A percentile compares a stretch with the other conserved stretches of the same genome.
Evolutionary conservation across 1,140 invertebrate genomes (phyloP).

Genomic region (Centruroides sculpturatus): DNA sequence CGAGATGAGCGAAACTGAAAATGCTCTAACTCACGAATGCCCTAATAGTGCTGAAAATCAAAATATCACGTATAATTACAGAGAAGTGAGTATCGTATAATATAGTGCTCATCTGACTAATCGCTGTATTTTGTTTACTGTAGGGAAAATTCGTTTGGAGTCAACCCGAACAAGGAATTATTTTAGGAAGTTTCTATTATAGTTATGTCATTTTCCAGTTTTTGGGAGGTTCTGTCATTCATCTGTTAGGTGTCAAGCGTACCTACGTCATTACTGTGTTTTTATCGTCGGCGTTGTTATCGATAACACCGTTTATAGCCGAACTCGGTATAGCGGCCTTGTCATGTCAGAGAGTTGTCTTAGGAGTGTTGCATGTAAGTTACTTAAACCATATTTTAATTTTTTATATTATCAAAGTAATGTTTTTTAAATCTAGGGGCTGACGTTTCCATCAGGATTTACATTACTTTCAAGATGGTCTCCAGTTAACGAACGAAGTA

Average conservation of each 20-base stretch:
- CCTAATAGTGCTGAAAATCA: neutral
- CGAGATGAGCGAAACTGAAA: neutral
- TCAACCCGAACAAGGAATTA: neutral
- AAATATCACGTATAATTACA: neutral
- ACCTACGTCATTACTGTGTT: conserved; percentile 68
- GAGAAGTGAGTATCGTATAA: neutral
- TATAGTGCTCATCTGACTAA: too few relatives aligned
- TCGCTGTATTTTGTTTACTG: neutral
- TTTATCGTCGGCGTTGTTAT: conserved; percentile 60
- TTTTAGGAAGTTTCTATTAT: neutral
- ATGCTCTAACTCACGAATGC: neutral
- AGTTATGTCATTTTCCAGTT: neutral
- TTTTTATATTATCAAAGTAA: too few relatives aligned
- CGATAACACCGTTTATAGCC: conserved; percentile 55
- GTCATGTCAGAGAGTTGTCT: conserved; percentile 26
- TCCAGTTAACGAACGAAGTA: conserved; percentile 6
- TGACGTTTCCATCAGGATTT: conserved; percentile 21
- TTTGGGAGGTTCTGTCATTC: neutral
- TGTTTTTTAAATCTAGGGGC: too few relatives aligned
- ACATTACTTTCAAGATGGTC: conserved; percentile 26
- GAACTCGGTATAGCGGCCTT: conserved; percentile 25
- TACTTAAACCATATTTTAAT: too few relatives aligned
- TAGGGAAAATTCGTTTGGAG: neutral
- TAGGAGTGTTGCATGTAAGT: conserved; percentile 25
- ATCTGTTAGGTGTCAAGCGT: conserved; percentile 29